These are phyloP conservation scores for Sander vitreus DNA, from an alignment of 2,113 vertebrate genomes.

Conservation along the genomic window DNA sequence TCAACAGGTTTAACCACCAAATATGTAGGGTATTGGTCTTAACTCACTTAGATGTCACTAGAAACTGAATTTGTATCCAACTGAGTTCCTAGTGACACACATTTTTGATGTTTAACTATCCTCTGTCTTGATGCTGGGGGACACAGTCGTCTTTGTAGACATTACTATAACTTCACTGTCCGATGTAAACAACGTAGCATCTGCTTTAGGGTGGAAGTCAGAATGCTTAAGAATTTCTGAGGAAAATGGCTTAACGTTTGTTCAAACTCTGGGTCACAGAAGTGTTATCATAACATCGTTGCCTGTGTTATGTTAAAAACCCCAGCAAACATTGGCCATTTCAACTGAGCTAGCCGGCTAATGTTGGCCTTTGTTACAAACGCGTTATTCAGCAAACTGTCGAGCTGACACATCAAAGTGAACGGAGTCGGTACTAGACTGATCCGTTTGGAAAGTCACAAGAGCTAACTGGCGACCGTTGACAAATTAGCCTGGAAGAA, in stretches of 20 bases:
- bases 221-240: neutral
- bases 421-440: slow-evolving; percentile 24
- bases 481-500: neutral
- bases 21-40: too few species aligned
- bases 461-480: neutral
- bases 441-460: neutral
- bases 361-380: slow-evolving; percentile 49
- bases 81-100: too few species aligned
- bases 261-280: neutral
- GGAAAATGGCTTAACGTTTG: neutral
- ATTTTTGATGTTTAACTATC: too few species aligned
- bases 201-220: neutral
- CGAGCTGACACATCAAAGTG: slow-evolving; percentile 26
- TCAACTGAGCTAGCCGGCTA: neutral
- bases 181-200: neutral
- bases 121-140: too few species aligned
- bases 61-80: too few species aligned
- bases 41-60: too few species aligned
- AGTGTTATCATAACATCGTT: neutral
- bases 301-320: neutral
- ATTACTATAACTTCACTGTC: too few species aligned
- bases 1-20: too few species aligned
- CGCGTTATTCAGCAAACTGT: slow-evolving; percentile 56
- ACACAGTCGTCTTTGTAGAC: too few species aligned
- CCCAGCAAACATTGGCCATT: neutral